Base-by-base conservation (phyloP, 2,113 vertebrate genomes). In the Clarias batrachus region DNA sequence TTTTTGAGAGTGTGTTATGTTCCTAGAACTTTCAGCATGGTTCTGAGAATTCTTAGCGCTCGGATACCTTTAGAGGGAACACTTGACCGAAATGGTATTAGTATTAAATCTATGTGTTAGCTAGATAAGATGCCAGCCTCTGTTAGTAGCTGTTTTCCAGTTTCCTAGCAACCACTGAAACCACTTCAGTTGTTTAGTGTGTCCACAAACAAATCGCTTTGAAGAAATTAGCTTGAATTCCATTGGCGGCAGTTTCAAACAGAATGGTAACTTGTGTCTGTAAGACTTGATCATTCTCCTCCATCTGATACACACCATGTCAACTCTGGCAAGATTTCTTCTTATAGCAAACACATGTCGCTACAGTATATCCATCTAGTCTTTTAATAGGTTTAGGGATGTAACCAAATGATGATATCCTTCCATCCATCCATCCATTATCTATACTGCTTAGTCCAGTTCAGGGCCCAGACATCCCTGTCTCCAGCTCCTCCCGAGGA, bases 261-360 rank as follows among this genome's bases (percentile, higher is more conserved):
- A 74, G 37, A 74, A 71, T 68, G n/a, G 3, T n/a, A 11, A 37
- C 14, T 30, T 21, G 23, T 54, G 13, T 56, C 52, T 56, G 23
- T 54, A 27, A 54, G 41, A 48, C 23, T 16, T 54, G 25, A 56
- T 57, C 23, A 4, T 19, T 78, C 27, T 79, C 54, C 16, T 79
- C n/a, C 54, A 21, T 57, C 52, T 30, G 52, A 79, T 7, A 79
- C n/a, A 2, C 54, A 57, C 16, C 17, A 21, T 19, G 54, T 79
- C 54, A n/a, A 33, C 54, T 59, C 14, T 57, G 17, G 59, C 27
- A 0, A n/a, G 6, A 62, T 25, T 62, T 37, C 14, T 60, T 23
- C 19, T 4, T 81, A 13, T 81, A 27, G n/a, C 86, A 87, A 83
- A 54, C 80, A 82, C 56, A 25, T 73, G 59, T 82, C 52, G 57